These are phyloP conservation scores for Dinoponera quadriceps DNA, from an alignment of 1,140 invertebrate species.

Conservation along the genomic window DNA sequence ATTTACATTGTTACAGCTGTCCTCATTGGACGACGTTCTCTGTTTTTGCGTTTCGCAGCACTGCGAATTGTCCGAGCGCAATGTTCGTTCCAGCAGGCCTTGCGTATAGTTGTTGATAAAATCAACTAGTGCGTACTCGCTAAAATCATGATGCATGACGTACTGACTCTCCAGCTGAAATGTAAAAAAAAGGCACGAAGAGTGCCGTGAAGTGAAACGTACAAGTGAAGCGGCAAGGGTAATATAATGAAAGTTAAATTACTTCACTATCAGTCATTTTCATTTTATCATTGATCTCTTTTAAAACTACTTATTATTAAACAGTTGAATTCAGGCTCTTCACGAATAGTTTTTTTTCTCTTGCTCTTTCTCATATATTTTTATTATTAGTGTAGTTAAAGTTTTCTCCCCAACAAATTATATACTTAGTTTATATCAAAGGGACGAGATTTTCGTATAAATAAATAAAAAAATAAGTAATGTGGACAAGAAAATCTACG, in stretches of 20 bases:
- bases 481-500: too few species aligned
- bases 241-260: neutral
- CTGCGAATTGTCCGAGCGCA: slow-evolving; percentile 80
- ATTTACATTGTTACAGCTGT: slow-evolving; percentile 68
- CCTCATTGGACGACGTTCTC: slow-evolving; percentile 63
- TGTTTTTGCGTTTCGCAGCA: slow-evolving; percentile 68
- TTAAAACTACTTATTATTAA: too few species aligned
- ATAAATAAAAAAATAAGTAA: too few species aligned
- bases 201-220: neutral
- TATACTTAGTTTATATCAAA: too few species aligned
- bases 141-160: slow-evolving; percentile 87
- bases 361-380: too few species aligned
- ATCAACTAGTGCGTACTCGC: slow-evolving; percentile 85
- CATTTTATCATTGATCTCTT: too few species aligned
- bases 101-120: slow-evolving; percentile 89
- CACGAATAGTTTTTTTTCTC: too few species aligned
- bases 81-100: slow-evolving; percentile 86
- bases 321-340: too few species aligned
- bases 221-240: neutral
- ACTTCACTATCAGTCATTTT: slow-evolving; percentile 34
- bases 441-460: too few species aligned
- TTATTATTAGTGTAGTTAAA: too few species aligned
- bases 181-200: slow-evolving; percentile 62
- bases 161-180: slow-evolving; percentile 90
- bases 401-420: too few species aligned